phyloP scores from a whole-genome alignment of 2,113 vertebrate genomes.

The Suncus etruscus region DNA sequence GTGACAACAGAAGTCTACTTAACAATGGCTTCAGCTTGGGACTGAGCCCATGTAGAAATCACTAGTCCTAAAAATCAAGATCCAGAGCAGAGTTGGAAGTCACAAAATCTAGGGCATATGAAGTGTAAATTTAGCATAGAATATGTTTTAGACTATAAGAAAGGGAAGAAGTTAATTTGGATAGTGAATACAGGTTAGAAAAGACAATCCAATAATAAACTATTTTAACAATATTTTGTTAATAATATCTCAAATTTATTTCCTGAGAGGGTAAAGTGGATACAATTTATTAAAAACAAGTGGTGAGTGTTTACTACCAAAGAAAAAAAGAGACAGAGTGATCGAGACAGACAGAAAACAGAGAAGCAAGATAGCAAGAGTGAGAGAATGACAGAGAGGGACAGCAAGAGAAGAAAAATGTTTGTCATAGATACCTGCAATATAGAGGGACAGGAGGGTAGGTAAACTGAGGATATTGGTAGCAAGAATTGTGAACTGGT shows the following conservation, averaged over 20 bases:
- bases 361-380: too few species aligned
- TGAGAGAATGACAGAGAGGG: background rate
- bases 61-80: background rate
- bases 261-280: background rate
- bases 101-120: background rate
- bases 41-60: background rate
- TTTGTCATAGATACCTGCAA: too few species aligned
- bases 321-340: background rate
- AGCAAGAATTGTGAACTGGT: too few species aligned
- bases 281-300: background rate
- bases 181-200: background rate
- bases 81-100: slow-evolving; percentile 22
- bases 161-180: background rate
- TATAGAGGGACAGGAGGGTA: too few species aligned
- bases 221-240: slow-evolving; percentile 47
- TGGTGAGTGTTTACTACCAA: slow-evolving; percentile 38
- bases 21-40: background rate
- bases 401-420: too few species aligned
- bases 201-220: background rate
- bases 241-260: slow-evolving; percentile 46
- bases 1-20: background rate
- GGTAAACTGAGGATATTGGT: too few species aligned
- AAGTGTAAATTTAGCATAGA: slow-evolving; percentile 15
- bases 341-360: background rate
- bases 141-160: slow-evolving; percentile 15